A percentile compares a stretch with the other conserved stretches of the same genome.
These are phyloP conservation scores for Lycodopsis pacificus DNA, from an alignment of 2,797 vertebrate species.

Conservation along the genomic window DNA sequence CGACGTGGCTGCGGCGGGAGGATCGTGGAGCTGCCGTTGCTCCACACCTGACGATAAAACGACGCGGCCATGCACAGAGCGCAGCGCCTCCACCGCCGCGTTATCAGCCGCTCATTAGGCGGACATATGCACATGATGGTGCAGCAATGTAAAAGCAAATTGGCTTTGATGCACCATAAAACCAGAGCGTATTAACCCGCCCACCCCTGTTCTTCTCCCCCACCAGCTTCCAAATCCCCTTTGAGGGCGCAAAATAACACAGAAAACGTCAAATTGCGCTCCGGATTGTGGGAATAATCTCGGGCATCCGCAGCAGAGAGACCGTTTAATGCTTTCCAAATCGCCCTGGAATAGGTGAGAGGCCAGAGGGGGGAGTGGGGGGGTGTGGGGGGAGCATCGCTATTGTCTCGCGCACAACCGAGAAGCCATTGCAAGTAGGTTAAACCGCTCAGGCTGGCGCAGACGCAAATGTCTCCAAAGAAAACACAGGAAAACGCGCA, in stretches of 20 bases:
- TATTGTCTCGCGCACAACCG: constrained; percentile 69
- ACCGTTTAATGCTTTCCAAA: not conserved
- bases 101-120: constrained; percentile 42
- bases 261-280: constrained; percentile 12
- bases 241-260: constrained; percentile 24
- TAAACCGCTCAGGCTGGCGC: constrained; percentile 73
- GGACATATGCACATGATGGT: constrained; percentile 39
- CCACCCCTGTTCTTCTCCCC: constrained; percentile 18
- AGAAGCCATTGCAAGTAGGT: constrained; percentile 75
- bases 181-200: constrained; percentile 17
- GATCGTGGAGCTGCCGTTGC: constrained; percentile 2
- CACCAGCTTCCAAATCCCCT: constrained; percentile 28
- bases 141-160: constrained; percentile 54
- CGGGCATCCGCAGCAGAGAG: not conserved
- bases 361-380: not conserved
- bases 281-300: constrained; percentile 6
- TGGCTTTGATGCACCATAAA: constrained; percentile 62
- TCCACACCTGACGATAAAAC: constrained; percentile 63
- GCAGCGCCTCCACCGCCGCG: constrained; percentile 9
- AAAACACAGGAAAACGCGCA: constrained; percentile 39
- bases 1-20: constrained; percentile 38
- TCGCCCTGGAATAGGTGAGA: constrained; percentile 22
- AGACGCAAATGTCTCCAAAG: constrained; percentile 77
- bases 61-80: constrained; percentile 48
- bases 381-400: constrained; percentile 21